Evolutionary conservation across 2,797 vertebrate species (phyloP).

Genomic region (Sebastes iracundus): DNA sequence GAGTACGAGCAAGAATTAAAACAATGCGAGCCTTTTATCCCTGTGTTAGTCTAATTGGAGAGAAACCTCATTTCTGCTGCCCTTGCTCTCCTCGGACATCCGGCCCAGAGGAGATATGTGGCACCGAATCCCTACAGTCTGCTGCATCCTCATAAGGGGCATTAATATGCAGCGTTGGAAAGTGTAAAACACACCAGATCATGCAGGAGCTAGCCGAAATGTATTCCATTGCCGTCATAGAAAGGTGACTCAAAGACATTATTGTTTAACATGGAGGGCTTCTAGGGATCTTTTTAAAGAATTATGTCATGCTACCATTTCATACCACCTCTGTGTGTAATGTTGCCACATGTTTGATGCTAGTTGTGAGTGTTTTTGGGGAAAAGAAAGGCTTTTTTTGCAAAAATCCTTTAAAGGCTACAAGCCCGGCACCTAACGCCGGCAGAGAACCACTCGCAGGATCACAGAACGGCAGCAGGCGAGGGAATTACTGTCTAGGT

Average conservation of each 20-base stretch:
- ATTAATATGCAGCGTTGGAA: slow-evolving; percentile 41
- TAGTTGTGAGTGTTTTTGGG: background rate
- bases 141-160: slow-evolving; percentile 40
- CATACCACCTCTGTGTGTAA: slow-evolving; percentile 5
- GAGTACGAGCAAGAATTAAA: slow-evolving; percentile 76
- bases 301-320: slow-evolving; percentile 1
- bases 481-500: slow-evolving; percentile 82
- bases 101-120: slow-evolving; percentile 60
- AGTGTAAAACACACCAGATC: slow-evolving; percentile 31
- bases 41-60: slow-evolving; percentile 78
- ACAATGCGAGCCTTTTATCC: slow-evolving; percentile 81
- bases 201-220: slow-evolving; percentile 1
- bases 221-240: slow-evolving; percentile 6
- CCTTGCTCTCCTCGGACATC: slow-evolving; percentile 66
- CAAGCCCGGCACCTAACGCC: slow-evolving; percentile 48
- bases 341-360: slow-evolving; percentile 12
- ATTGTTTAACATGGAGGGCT: background rate
- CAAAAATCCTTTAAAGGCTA: slow-evolving; percentile 38
- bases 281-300: background rate
- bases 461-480: slow-evolving; percentile 73
- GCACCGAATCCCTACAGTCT: slow-evolving; percentile 45
- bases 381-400: slow-evolving; percentile 15
- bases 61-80: slow-evolving; percentile 74
- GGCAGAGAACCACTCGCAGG: slow-evolving; percentile 53
- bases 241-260: slow-evolving; percentile 6